phyloP scores from a whole-genome alignment of 2,113 vertebrate species.

The Mola mola region DNA sequence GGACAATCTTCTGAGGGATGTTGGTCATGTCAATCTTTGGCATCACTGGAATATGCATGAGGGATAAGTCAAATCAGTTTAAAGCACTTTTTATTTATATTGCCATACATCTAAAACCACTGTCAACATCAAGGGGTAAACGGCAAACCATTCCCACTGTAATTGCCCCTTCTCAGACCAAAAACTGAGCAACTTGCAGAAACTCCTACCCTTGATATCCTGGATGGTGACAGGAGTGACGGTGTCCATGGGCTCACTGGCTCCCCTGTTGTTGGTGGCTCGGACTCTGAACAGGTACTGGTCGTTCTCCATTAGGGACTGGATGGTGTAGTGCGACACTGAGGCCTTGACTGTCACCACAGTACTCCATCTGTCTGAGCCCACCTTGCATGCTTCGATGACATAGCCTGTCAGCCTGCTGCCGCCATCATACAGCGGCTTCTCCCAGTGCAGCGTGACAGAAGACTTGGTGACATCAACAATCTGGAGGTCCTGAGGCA shows the following conservation, averaged over 20 bases:
- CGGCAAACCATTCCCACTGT: too few relatives aligned
- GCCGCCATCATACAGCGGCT: conserved; percentile 90
- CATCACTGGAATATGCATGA: conserved; percentile 78
- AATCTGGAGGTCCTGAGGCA: conserved; percentile 89
- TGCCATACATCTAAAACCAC: too few relatives aligned
- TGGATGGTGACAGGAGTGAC: conserved; percentile 90
- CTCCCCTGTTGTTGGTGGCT: conserved; percentile 93
- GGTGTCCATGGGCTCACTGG: conserved; percentile 92
- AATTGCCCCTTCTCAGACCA: too few relatives aligned
- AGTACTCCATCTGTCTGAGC: conserved; percentile 91
- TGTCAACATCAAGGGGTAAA: too few relatives aligned
- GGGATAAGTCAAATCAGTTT: background rate
- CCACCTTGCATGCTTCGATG: conserved; percentile 93
- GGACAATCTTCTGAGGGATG: conserved; percentile 93
- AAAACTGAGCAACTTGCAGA: background rate
- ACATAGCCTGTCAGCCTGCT: conserved; percentile 91
- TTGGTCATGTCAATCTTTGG: conserved; percentile 91
- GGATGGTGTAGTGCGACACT: conserved; percentile 85
- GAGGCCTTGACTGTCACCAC: conserved; percentile 90
- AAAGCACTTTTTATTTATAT: too few relatives aligned
- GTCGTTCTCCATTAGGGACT: conserved; percentile 93
- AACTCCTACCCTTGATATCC: conserved; percentile 88
- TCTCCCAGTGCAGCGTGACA: conserved; percentile 91
- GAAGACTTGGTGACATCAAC: conserved; percentile 91
- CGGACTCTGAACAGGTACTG: conserved; percentile 94